Evolutionary conservation across 2,888 invertebrate genomes (phyloP), one percentile per base, ranked within the genome.

Genomic region (Unio pictorum): DNA sequence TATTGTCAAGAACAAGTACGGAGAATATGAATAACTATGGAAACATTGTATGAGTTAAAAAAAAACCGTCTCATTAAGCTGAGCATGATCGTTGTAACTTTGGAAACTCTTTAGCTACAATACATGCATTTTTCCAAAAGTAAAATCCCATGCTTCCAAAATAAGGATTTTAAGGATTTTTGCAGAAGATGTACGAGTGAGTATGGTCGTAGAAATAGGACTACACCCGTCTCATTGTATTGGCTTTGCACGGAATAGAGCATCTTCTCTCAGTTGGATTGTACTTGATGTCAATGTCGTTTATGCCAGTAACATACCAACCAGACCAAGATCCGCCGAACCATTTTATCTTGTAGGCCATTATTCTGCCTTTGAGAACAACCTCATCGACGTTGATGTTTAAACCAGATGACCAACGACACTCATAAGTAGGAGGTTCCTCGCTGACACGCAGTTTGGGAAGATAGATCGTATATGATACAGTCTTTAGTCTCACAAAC

Each of bases 271-370:
- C 18, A 23, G 18, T 3, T 11, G 18, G 17, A 57, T 75, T 72
- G 57, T 68, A 66, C 45, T 72, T 75, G 1, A 23, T 17, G 56
- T 72, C 72, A 17, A 72, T 23, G 61, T 75, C 75, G 30, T 75
- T 75, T 60, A 62, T 23, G 0, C 75, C 75, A 1, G 69, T 66
- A 11, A 75, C 70, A 58, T 45, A 75, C 75, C 72, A 72, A 15
- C 57, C 61, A 6, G 69, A 67, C 75, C 75, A 75, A 1, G 0
- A 0, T n/a, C 72, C 66, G n/a, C 45, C 68, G 59, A 63, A 72
- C 75, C 75, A 70, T 28, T 34, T 28, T 55, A 75, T 70, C 55
- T 66, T 70, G 66, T 75, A 72, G 17, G 75, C 75, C 20, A 59
- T 34, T n/a, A 75, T 72, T 55, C 59, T 61, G 2, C 70, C 68